Percentiles rank a stretch among this genome's conserved stretches.
Conservation (phyloP, 2,797 vertebrate species). For the Pangasius djambal region DNA sequence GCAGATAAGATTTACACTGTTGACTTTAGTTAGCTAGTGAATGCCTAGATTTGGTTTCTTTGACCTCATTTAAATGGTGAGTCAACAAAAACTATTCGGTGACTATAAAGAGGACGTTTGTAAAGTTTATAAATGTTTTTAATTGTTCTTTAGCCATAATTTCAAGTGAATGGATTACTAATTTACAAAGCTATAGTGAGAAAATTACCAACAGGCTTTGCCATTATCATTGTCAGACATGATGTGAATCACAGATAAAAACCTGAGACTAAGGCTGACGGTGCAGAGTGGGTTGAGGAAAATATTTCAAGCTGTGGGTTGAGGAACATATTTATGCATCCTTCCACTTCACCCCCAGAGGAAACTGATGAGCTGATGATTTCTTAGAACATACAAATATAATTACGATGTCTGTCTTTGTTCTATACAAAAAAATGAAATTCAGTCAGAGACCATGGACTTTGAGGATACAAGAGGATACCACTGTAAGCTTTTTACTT, state of each 20-base stretch:
- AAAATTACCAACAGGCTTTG: neutral
- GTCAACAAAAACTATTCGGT: neutral
- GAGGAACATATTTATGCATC: neutral
- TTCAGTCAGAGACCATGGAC: neutral
- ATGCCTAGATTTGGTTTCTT: neutral
- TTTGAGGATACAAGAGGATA: neutral
- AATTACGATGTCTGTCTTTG: neutral
- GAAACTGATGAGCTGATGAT: constrained; percentile 4
- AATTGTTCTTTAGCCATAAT: neutral
- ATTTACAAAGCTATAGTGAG: neutral
- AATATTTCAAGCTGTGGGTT: neutral
- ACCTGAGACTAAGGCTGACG: neutral
- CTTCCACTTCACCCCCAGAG: constrained; percentile 7
- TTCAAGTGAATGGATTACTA: neutral
- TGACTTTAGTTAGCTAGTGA: neutral
- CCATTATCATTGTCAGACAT: neutral
- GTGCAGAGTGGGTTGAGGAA: constrained; percentile 11
- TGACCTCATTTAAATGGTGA: neutral
- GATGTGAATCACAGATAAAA: constrained; percentile 25
- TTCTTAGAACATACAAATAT: neutral
- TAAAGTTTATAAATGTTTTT: neutral
- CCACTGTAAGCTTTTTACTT: neutral
- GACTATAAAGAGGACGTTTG: neutral
- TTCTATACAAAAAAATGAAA: neutral
- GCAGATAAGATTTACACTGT: neutral